phyloP scores from a whole-genome alignment of 1,140 invertebrate species.

The Megalonaias nervosa region DNA sequence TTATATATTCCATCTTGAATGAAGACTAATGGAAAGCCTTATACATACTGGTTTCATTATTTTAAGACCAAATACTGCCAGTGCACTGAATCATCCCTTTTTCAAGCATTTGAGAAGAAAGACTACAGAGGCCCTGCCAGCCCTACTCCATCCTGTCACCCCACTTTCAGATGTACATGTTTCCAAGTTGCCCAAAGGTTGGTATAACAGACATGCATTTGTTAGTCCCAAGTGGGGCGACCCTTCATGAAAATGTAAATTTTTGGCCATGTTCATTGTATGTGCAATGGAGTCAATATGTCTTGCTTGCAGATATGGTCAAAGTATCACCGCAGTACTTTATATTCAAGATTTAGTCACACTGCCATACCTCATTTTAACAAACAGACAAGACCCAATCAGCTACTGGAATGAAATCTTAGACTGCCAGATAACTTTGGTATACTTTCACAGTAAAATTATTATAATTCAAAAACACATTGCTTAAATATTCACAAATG shows the following conservation, averaged over 20 bases:
- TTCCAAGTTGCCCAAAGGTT: constrained; percentile 52
- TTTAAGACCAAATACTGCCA: constrained; percentile 61
- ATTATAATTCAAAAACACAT: too few relatives aligned
- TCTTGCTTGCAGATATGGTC: neutral
- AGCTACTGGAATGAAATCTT: too few relatives aligned
- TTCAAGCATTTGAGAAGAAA: constrained; percentile 76
- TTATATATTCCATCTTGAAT: too few relatives aligned
- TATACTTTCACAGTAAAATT: too few relatives aligned
- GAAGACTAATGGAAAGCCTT: too few relatives aligned
- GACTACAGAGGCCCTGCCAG: constrained; percentile 65
- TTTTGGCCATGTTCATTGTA: neutral
- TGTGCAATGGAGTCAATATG: neutral
- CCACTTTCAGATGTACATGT: constrained; percentile 72
- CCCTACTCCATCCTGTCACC: constrained; percentile 74
- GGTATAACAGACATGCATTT: neutral
- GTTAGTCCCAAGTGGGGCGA: neutral
- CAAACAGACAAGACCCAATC: too few relatives aligned
- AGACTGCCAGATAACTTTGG: too few relatives aligned
- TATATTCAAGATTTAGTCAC: neutral
- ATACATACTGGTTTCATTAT: constrained; percentile 9
- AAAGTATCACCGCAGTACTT: neutral
- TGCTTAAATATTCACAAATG: too few relatives aligned
- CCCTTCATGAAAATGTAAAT: neutral
- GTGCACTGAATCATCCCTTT: constrained; percentile 81
- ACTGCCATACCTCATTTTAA: neutral